These are phyloP conservation scores for Butorides virescens DNA, from an alignment of 2,113 vertebrate species.

Conservation along the genomic window DNA sequence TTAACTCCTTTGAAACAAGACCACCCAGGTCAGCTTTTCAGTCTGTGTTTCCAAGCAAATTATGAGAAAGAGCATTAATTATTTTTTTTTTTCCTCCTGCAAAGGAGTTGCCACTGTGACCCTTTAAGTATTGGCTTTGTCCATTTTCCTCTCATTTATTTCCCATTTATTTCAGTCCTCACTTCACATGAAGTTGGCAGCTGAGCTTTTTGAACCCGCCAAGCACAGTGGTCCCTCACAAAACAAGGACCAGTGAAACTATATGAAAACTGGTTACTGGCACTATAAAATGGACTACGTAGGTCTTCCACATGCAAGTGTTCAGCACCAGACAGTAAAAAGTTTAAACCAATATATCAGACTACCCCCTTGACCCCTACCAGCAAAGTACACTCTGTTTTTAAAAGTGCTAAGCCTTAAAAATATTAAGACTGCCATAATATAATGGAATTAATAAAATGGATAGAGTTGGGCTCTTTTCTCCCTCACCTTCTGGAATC, in stretches of 20 bases:
- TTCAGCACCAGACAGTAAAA: background rate
- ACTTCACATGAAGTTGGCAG: background rate
- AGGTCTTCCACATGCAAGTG: background rate
- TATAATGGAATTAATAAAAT: background rate
- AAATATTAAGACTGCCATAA: background rate
- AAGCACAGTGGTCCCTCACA: background rate
- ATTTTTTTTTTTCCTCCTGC: background rate
- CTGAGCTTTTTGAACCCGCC: background rate
- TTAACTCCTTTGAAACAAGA: background rate
- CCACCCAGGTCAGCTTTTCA: constrained; percentile 49
- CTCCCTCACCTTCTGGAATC: background rate
- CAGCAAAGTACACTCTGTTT: background rate
- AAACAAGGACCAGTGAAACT: background rate
- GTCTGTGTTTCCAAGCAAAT: constrained; percentile 18
- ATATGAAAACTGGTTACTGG: background rate
- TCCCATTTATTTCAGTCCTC: constrained; percentile 17
- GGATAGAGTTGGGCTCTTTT: background rate
- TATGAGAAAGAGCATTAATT: constrained; percentile 19
- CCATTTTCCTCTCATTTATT: constrained; percentile 25
- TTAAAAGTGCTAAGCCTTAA: background rate
- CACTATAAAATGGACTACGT: background rate
- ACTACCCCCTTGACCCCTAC: background rate
- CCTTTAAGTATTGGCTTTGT: constrained; percentile 5
- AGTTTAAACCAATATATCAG: background rate
- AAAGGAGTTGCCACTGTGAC: background rate